These are phyloP conservation scores for Strigamia crassipes DNA, from an alignment of 2,888 invertebrate genomes.

Conservation along the genomic window DNA sequence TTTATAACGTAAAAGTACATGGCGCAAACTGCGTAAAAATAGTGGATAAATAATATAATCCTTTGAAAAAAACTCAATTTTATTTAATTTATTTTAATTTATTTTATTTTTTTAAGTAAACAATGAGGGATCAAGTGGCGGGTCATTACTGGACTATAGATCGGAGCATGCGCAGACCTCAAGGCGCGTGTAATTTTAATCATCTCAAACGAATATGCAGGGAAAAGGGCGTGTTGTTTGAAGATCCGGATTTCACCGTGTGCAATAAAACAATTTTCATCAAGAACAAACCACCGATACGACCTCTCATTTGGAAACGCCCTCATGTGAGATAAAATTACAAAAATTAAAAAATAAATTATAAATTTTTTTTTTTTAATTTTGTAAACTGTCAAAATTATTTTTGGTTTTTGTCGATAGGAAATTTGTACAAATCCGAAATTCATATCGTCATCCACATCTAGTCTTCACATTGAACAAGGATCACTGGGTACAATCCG, in stretches of 20 bases:
- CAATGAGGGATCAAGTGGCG: neutral
- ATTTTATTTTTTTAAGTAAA: neutral
- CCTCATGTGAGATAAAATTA: constrained; percentile 66
- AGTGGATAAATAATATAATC: too few relatives aligned
- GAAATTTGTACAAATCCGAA: constrained; percentile 71
- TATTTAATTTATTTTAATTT: too few relatives aligned
- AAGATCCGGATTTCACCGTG: constrained; percentile 68
- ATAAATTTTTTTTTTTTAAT: neutral
- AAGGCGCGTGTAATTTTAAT: constrained; percentile 59
- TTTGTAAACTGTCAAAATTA: too few relatives aligned
- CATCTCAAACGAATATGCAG: constrained; percentile 64
- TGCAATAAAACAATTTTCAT: constrained; percentile 64
- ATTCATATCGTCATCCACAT: constrained; percentile 62
- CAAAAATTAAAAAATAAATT: neutral
- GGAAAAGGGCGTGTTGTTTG: constrained; percentile 66
- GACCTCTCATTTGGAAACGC: constrained; percentile 69
- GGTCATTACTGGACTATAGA: constrained; percentile 42
- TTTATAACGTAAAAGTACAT: too few relatives aligned
- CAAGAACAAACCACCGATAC: constrained; percentile 64
- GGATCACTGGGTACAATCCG: constrained; percentile 62
- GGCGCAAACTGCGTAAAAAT: too few relatives aligned
- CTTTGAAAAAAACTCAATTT: too few relatives aligned
- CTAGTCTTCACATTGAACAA: constrained; percentile 64
- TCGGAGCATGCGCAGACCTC: constrained; percentile 47
- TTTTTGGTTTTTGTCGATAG: constrained; percentile 58